Conservation (phyloP, 2,888 invertebrate species). For the Caenorhabditis sp. region DNA sequence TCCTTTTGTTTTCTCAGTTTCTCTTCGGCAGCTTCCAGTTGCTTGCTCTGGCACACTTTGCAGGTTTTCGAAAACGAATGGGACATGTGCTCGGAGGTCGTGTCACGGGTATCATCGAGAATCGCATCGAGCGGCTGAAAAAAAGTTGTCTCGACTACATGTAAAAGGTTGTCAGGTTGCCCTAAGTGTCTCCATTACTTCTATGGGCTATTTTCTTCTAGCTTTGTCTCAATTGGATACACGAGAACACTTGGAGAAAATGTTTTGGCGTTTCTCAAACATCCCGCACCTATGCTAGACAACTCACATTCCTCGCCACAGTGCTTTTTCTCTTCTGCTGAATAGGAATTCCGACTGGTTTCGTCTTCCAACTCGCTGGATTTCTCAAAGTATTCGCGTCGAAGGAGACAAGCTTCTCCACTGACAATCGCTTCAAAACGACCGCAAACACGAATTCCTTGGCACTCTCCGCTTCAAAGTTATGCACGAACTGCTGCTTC, state of each 20-base stretch:
- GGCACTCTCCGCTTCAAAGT: slow-evolving; percentile 35
- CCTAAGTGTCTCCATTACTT: too few species aligned
- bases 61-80: slow-evolving; percentile 51
- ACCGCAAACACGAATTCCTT: slow-evolving; percentile 33
- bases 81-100: slow-evolving; percentile 56
- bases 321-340: slow-evolving; percentile 19
- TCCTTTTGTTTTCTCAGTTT: slow-evolving; percentile 42
- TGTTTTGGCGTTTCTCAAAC: too few species aligned
- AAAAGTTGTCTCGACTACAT: too few species aligned
- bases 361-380: slow-evolving; percentile 22
- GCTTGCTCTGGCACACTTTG: slow-evolving; percentile 36
- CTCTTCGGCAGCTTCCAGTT: slow-evolving; percentile 31
- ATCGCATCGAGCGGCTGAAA: slow-evolving; percentile 54
- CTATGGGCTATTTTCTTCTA: too few species aligned
- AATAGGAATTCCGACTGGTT: slow-evolving; percentile 20
- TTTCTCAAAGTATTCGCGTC: slow-evolving; percentile 41
- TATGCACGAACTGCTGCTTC: slow-evolving; percentile 47
- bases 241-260: too few species aligned
- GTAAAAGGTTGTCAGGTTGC: too few species aligned
- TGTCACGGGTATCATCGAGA: slow-evolving; percentile 53
- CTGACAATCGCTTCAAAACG: slow-evolving; percentile 16
- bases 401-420: slow-evolving; percentile 25
- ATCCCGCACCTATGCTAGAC: too few species aligned
- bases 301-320: slow-evolving; percentile 21
- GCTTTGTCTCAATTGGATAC: too few species aligned